phyloP scores from a whole-genome alignment of 2,113 vertebrate genomes.

The Asarcornis scutulata region DNA sequence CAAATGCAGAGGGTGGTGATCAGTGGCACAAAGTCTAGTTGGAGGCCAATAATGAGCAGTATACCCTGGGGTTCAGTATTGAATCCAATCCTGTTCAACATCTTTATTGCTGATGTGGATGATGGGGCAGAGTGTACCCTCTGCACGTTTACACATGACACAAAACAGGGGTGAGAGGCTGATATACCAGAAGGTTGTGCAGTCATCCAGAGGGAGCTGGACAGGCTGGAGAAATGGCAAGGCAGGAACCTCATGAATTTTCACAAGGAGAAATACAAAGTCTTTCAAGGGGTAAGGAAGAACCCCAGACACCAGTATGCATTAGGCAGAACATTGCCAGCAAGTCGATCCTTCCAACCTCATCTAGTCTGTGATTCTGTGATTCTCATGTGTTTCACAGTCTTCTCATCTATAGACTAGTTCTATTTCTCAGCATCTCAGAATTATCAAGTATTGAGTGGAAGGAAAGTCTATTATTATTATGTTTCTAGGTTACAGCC shows the following conservation, averaged over 20 bases:
- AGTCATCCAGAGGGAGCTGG: neutral
- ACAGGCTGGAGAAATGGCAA: neutral
- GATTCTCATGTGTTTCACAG: neutral
- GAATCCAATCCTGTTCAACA: neutral
- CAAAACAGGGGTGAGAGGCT: neutral
- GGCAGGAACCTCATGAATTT: neutral
- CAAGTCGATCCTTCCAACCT: neutral
- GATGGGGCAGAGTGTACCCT: neutral
- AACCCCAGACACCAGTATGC: neutral
- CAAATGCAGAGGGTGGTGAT: neutral
- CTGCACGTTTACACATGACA: neutral
- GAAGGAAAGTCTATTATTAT: neutral
- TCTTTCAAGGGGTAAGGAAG: neutral
- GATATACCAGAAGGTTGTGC: neutral
- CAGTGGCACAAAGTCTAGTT: neutral
- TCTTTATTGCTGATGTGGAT: neutral
- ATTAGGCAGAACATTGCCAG: neutral
- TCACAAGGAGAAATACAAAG: neutral
- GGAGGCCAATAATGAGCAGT: neutral
- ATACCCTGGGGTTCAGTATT: too few species aligned
- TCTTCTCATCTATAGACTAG: neutral
- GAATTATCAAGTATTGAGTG: neutral
- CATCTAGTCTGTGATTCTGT: neutral
- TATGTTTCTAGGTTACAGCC: neutral
- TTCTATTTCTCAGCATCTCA: neutral